A percentile compares a stretch with the other conserved stretches of the same genome.
These are phyloP conservation scores for Drosophila neocordata DNA, from an alignment of 1,140 invertebrate species.

Conservation along the genomic window DNA sequence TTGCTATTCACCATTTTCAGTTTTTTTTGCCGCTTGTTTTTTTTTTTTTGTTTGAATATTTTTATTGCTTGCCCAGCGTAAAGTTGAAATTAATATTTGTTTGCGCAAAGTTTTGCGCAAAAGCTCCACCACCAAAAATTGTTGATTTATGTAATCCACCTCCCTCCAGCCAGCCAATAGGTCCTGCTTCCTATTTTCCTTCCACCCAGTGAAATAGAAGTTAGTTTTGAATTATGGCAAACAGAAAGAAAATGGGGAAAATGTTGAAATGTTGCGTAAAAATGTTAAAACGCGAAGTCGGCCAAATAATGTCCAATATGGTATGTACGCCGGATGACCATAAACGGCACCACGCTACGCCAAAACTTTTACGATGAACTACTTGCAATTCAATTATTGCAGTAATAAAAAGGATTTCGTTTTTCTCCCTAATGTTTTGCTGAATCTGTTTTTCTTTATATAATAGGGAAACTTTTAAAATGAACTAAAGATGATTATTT, in stretches of 20 bases:
- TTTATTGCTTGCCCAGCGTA: constrained; percentile 49
- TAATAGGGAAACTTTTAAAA: too few relatives aligned
- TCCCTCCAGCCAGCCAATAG: not conserved
- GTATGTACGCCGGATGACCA: too few relatives aligned
- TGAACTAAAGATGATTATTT: too few relatives aligned
- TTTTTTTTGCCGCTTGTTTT: not conserved
- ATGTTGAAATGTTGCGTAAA: constrained; percentile 3
- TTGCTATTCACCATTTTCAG: not conserved
- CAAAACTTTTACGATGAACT: not conserved
- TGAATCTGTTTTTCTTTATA: too few relatives aligned
- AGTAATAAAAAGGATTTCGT: too few relatives aligned
- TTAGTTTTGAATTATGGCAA: constrained; percentile 76
- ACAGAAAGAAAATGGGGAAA: not conserved
- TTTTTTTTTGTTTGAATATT: constrained; percentile 35
- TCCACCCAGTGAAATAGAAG: constrained; percentile 34
- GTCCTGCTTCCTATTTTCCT: not conserved
- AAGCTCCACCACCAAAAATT: constrained; percentile 68
- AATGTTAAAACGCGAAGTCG: not conserved
- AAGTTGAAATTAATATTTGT: constrained; percentile 81
- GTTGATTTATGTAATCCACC: constrained; percentile 73
- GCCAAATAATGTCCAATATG: constrained; percentile 38
- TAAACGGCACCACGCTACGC: too few relatives aligned
- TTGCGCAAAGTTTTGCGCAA: constrained; percentile 71
- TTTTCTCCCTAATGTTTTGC: too few relatives aligned
- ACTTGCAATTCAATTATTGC: too few relatives aligned